Evolutionary conservation across 92 coral and sea anemone species (phyloP).

Genomic region (Zoanthus solanderi): DNA sequence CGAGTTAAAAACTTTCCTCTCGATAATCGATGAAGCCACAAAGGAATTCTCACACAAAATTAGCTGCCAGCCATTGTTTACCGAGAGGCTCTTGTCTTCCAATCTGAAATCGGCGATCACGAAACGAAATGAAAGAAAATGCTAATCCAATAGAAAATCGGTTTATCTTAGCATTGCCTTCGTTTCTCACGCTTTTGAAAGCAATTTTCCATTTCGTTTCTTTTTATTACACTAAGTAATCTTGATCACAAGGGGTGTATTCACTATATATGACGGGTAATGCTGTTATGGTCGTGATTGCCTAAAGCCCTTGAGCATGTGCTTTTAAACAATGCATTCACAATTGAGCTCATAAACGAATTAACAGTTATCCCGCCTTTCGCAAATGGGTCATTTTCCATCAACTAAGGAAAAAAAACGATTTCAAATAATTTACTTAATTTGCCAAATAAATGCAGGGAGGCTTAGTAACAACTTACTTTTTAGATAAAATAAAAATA

Average conservation of each 20-base stretch:
- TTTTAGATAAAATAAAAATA: neutral
- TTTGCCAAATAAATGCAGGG: conserved; percentile 35
- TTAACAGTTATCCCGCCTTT: conserved; percentile 47
- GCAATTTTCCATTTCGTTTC: conserved; percentile 16
- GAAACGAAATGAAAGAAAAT: conserved; percentile 39
- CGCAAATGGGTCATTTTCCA: conserved; percentile 44
- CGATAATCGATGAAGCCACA: conserved; percentile 30
- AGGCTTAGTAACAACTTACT: neutral
- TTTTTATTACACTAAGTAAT: conserved; percentile 36
- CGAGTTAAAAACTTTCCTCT: conserved; percentile 30
- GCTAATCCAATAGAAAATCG: conserved; percentile 42
- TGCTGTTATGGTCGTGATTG: conserved; percentile 32
- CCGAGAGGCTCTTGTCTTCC: conserved; percentile 24
- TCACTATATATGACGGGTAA: neutral
- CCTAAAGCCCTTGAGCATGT: conserved; percentile 50
- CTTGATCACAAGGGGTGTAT: neutral
- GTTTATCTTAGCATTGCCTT: neutral
- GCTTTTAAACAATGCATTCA: conserved; percentile 31
- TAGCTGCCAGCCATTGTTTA: conserved; percentile 30
- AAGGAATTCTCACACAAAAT: conserved; percentile 40
- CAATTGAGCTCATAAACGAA: conserved; percentile 48
- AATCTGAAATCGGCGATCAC: conserved; percentile 40
- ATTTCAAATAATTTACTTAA: conserved; percentile 35
- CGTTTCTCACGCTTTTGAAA: conserved; percentile 44
- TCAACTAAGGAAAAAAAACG: conserved; percentile 8